Conservation (phyloP, 2,888 invertebrate genomes). For the Hofmannophila pseudospretella region DNA sequence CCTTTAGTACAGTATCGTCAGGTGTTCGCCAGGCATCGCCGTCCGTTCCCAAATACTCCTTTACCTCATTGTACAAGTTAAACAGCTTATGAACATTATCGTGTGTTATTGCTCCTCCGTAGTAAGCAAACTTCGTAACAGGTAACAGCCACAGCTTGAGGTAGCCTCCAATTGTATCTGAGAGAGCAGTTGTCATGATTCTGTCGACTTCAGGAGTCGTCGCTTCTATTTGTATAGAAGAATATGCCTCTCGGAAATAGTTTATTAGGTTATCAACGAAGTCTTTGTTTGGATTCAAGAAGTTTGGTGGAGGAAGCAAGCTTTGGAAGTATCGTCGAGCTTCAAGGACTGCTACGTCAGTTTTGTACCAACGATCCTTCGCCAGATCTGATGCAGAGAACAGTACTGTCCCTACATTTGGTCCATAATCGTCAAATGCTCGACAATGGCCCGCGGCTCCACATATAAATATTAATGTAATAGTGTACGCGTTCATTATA, state of each 20-base stretch:
- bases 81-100: conserved; percentile 72
- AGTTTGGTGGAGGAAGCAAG: conserved; percentile 37
- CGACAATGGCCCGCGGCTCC: neutral
- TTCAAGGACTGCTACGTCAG: conserved; percentile 36
- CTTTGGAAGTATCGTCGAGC: conserved; percentile 49
- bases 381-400: conserved; percentile 35
- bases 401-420: conserved; percentile 57
- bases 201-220: conserved; percentile 26
- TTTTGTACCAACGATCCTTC: conserved; percentile 36
- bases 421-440: conserved; percentile 7
- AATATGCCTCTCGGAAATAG: conserved; percentile 43
- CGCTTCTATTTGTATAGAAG: conserved; percentile 35
- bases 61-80: conserved; percentile 76
- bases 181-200: conserved; percentile 54
- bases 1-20: conserved; percentile 30
- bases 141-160: conserved; percentile 79
- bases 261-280: conserved; percentile 34
- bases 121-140: conserved; percentile 78
- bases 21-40: conserved; percentile 77
- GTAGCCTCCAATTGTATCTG: conserved; percentile 78
- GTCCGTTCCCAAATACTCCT: conserved; percentile 74
- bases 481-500: conserved; percentile 23
- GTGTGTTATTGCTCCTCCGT: conserved; percentile 78
- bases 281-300: conserved; percentile 33
- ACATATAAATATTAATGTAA: conserved; percentile 21